Percentiles rank a stretch among this genome's conserved stretches.
Conservation (phyloP, 2,113 vertebrate species). For the Siphamia tubifer region DNA sequence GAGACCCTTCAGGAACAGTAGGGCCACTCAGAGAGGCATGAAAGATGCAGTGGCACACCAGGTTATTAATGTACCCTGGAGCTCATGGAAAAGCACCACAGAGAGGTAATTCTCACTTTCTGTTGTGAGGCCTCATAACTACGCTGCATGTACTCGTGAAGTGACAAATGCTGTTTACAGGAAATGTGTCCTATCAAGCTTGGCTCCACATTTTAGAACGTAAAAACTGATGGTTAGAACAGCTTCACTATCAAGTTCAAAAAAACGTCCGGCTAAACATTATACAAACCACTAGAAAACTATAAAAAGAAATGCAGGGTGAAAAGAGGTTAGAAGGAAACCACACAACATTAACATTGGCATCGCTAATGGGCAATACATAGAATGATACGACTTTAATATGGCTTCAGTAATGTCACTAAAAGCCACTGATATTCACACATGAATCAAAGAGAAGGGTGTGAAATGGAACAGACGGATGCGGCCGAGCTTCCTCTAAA, state of each 20-base stretch:
- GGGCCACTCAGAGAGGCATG: slow-evolving; percentile 44
- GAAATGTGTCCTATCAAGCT: slow-evolving; percentile 11
- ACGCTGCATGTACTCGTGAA: slow-evolving; percentile 23
- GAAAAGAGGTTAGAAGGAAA: not conserved
- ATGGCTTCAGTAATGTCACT: not conserved
- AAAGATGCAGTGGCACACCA: slow-evolving; percentile 64
- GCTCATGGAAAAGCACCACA: slow-evolving; percentile 33
- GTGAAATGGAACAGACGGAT: not conserved
- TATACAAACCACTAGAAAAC: not conserved
- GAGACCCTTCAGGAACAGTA: slow-evolving; percentile 57
- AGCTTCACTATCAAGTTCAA: not conserved
- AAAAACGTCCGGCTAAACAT: not conserved
- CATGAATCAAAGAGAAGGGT: not conserved
- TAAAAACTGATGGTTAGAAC: not conserved
- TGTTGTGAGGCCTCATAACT: slow-evolving; percentile 40
- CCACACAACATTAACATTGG: not conserved
- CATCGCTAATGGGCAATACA: not conserved
- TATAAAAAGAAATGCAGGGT: not conserved
- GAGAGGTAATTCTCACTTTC: slow-evolving; percentile 49
- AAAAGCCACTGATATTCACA: slow-evolving; percentile 20
- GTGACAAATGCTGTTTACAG: slow-evolving; percentile 51
- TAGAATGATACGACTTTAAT: slow-evolving; percentile 4
- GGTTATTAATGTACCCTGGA: slow-evolving; percentile 67
- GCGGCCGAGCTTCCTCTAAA: slow-evolving; percentile 18
- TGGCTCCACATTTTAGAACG: slow-evolving; percentile 3